These are phyloP conservation scores for Mustela lutreola DNA, from an alignment of 2,113 vertebrate genomes.

Conservation along the genomic window DNA sequence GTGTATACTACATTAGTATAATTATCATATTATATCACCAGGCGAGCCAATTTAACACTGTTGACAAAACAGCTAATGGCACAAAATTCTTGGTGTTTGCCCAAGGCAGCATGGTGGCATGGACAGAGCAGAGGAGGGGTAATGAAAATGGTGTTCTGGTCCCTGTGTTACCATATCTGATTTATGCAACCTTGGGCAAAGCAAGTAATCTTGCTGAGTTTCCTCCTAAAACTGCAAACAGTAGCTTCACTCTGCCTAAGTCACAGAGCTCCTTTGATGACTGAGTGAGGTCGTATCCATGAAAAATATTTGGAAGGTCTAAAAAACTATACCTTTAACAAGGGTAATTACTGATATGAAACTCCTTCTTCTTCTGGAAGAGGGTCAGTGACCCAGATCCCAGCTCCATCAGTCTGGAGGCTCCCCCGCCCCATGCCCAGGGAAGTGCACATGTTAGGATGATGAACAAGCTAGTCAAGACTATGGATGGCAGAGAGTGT, in stretches of 20 bases:
- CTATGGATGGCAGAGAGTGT: background rate
- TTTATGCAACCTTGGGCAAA: background rate
- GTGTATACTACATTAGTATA: background rate
- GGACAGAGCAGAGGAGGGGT: accelerated
- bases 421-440: too few species aligned
- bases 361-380: background rate
- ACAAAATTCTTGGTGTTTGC: background rate
- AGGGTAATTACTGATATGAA: background rate
- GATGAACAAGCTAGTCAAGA: background rate
- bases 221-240: background rate
- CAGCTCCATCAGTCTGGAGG: background rate
- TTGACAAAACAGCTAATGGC: background rate
- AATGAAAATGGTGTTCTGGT: background rate
- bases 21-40: background rate
- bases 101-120: background rate
- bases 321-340: background rate
- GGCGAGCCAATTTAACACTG: background rate
- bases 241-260: background rate
- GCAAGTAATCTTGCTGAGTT: background rate
- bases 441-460: background rate
- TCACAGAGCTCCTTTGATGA: background rate
- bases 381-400: background rate
- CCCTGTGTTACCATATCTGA: background rate
- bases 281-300: background rate
- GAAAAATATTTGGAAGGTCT: background rate